Base-by-base conservation (phyloP, 2,113 vertebrate genomes). In the Lipophrys pholis region DNA sequence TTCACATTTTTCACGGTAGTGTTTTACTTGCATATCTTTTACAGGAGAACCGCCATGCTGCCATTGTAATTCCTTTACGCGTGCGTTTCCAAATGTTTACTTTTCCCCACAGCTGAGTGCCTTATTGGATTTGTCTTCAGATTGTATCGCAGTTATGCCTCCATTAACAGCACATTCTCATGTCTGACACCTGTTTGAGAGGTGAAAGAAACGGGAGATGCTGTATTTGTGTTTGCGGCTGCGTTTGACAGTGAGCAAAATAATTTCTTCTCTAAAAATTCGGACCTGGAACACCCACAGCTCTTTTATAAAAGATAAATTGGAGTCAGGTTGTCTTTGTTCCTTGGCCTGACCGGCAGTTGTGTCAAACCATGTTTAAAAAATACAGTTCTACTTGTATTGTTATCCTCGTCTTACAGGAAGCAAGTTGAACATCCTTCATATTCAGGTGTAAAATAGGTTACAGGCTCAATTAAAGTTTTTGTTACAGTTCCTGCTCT, bases 341-440 rank as follows among this genome's bases (percentile, higher is more conserved):
- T 8, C 9, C 3, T 48, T 46, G 5, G 11, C 11, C 12, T 6
- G 6, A 69, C 39, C 49, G 21, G 21, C 43, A 46, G 1, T 75
- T 73, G 46, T 75, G 51, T 53, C 57, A 49, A 55, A 35, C 0
- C 39, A 11, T 30, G 3, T 59, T 41, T 17, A 7, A 21, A 17
- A 60, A 40, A 36, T 36, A 40, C 57, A 60, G 73, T 83, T 52
- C 50, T 65, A 3, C 53, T 55, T 30, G 21, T 45, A 55, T 30
- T 68, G 63, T 67, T 63, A 39, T 30, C 43, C 40, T 68, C 79
- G 63, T 63, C 80, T 43, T 41, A 30, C 49, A 53, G 60, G 67
- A 49, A 59, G 12, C 75, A 41, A 57, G 57, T 62, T 56, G 54
- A n/a, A 9, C 50, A 39, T 51, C 39, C 63, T 43, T 66, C 56